Evolutionary conservation across 2,113 vertebrate species (phyloP).

Genomic region (Chascanopsetta lugubris): DNA sequence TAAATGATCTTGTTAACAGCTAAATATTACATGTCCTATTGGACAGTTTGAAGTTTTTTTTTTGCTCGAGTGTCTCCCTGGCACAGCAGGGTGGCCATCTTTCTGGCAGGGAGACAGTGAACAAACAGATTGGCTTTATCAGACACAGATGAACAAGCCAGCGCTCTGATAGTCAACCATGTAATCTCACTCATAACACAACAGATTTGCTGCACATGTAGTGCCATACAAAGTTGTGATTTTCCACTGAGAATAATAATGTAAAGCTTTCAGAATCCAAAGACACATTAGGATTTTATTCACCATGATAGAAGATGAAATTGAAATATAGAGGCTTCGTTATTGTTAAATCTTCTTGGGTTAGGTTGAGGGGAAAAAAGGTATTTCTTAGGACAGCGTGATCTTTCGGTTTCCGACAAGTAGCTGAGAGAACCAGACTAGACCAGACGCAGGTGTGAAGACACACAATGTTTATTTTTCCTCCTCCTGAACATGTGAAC

Average conservation of each 20-base stretch:
- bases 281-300: not conserved
- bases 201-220: slow-evolving; percentile 44
- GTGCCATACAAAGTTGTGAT: slow-evolving; percentile 14
- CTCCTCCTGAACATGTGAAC: slow-evolving; percentile 21
- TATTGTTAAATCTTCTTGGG: not conserved
- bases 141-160: slow-evolving; percentile 57
- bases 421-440: not conserved
- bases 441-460: slow-evolving; percentile 19
- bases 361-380: not conserved
- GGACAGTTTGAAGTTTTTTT: not conserved
- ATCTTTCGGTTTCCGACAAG: slow-evolving; percentile 13
- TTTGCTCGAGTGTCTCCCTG: slow-evolving; percentile 3
- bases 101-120: slow-evolving; percentile 34
- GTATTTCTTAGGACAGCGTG: slow-evolving; percentile 6
- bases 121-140: slow-evolving; percentile 56
- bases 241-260: slow-evolving; percentile 25
- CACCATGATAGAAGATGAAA: not conserved
- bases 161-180: slow-evolving; percentile 43
- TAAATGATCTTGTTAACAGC: not conserved
- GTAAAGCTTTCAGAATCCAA: slow-evolving; percentile 3
- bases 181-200: slow-evolving; percentile 60
- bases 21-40: not conserved
- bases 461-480: slow-evolving; percentile 51
- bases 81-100: slow-evolving; percentile 24
- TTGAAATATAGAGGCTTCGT: not conserved